Evolutionary conservation across 1,140 invertebrate genomes (phyloP).

Genomic region (Amyelois transitella): DNA sequence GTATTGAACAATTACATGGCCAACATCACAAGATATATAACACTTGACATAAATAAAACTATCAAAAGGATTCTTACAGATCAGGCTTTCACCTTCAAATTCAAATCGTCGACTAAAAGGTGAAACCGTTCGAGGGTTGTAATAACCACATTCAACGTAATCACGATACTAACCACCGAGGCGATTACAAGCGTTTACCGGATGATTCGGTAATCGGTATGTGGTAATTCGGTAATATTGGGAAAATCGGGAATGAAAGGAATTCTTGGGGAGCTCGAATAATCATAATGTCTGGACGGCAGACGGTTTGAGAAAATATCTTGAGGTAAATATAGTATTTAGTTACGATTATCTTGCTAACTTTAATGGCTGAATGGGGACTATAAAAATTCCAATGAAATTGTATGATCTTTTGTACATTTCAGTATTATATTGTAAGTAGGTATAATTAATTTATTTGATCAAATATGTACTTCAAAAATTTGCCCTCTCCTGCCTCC

Average conservation of each 20-base stretch:
- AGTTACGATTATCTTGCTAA: neutral
- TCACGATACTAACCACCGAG: constrained; percentile 50
- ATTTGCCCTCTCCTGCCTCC: too few species aligned
- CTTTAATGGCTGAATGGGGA: neutral
- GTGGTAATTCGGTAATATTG: constrained; percentile 42
- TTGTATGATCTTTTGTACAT: neutral
- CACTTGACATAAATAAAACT: too few species aligned
- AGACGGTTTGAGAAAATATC: constrained; percentile 25
- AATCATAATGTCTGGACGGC: constrained; percentile 24
- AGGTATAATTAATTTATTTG: neutral
- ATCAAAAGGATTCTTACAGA: constrained; percentile 1
- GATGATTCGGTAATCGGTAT: constrained; percentile 56
- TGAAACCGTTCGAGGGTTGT: constrained; percentile 23
- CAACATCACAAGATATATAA: too few species aligned
- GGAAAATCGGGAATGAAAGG: constrained; percentile 27
- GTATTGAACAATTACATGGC: too few species aligned
- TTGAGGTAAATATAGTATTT: constrained; percentile 37
- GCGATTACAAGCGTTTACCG: constrained; percentile 65
- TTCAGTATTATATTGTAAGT: neutral
- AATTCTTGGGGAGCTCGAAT: constrained; percentile 27
- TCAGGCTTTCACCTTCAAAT: neutral
- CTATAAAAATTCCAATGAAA: neutral
- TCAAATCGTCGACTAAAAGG: constrained; percentile 7
- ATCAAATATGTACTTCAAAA: too few species aligned
- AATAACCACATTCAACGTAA: constrained; percentile 46